A percentile compares a stretch with the other conserved stretches of the same genome.
Conservation (phyloP, 2,797 vertebrate species). For the Clarias laeviceps region DNA sequence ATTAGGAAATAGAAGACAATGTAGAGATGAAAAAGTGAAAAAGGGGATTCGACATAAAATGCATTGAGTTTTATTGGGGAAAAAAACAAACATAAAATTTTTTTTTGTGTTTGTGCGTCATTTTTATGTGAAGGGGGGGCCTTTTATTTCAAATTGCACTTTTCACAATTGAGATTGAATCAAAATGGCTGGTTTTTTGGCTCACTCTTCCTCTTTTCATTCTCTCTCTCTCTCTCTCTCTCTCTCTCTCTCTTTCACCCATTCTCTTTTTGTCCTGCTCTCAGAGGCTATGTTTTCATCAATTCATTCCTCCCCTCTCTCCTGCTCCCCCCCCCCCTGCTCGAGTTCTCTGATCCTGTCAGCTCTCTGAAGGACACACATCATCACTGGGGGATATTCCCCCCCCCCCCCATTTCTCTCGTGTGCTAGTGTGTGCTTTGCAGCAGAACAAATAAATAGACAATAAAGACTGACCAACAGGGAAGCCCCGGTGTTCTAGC, state of each 20-base stretch:
- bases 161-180: background rate
- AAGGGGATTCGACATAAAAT: too few species aligned
- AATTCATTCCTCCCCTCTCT: conserved; percentile 12
- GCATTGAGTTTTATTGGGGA: too few species aligned
- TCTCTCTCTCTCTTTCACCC: conserved; percentile 42
- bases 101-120: background rate
- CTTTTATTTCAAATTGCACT: background rate
- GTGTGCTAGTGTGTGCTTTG: background rate
- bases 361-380: conserved; percentile 63
- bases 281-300: conserved; percentile 30
- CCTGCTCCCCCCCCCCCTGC: conserved; percentile 58
- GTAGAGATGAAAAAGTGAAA: background rate
- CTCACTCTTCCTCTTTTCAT: background rate
- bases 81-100: too few species aligned
- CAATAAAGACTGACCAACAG: conserved; percentile 30
- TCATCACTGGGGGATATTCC: conserved; percentile 36
- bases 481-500: conserved; percentile 24
- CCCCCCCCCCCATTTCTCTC: background rate
- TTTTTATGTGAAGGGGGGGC: background rate
- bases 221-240: conserved; percentile 33
- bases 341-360: conserved; percentile 67
- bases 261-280: conserved; percentile 2
- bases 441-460: conserved; percentile 31
- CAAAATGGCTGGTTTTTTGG: background rate
- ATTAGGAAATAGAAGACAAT: background rate